Percentiles rank a stretch among this genome's conserved stretches.
Evolutionary conservation across 2,797 vertebrate species (phyloP).

Genomic region (Mus minutoides): DNA sequence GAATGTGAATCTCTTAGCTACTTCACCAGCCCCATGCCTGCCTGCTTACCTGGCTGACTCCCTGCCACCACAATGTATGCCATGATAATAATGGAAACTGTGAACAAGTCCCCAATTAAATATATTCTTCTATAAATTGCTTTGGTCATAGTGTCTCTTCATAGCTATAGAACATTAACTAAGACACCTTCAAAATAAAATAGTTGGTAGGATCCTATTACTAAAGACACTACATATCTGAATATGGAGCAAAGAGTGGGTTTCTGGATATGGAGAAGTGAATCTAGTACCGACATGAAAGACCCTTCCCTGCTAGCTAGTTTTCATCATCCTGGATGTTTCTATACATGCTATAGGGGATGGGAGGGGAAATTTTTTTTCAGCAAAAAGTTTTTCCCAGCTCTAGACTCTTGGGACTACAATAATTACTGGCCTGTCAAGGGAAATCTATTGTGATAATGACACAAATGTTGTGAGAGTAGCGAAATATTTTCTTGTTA

Average conservation of each 20-base stretch:
- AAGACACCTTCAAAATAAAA: background rate
- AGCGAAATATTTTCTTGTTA: background rate
- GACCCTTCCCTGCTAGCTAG: background rate
- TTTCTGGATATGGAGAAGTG: background rate
- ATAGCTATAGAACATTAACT: background rate
- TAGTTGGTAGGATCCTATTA: background rate
- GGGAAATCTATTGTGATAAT: background rate
- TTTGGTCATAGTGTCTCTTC: background rate
- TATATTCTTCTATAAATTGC: background rate
- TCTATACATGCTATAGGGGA: too few relatives aligned
- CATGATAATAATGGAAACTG: background rate
- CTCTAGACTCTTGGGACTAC: too few relatives aligned
- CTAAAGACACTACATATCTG: background rate
- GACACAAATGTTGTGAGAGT: background rate
- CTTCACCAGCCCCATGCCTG: background rate
- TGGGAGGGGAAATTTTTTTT: too few relatives aligned
- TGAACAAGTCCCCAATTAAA: background rate
- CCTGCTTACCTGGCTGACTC: background rate
- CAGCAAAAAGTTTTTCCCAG: too few relatives aligned
- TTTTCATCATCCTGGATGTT: too few relatives aligned
- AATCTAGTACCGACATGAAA: background rate
- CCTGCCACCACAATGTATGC: background rate
- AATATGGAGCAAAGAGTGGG: background rate
- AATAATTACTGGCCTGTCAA: background rate
- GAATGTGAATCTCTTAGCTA: background rate